Base-by-base conservation (phyloP, 2,888 invertebrate genomes). In the Prosapia bicincta region DNA sequence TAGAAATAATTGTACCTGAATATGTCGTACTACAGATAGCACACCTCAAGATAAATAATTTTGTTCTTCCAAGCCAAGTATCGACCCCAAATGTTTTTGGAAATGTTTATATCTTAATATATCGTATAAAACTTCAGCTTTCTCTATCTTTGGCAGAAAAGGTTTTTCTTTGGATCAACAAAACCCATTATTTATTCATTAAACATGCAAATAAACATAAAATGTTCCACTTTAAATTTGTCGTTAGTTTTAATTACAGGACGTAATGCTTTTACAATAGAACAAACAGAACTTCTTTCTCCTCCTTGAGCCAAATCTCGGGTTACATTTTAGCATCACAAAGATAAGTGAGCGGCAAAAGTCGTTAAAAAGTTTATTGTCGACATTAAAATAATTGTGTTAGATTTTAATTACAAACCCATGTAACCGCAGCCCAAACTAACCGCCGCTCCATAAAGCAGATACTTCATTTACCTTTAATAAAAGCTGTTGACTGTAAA, bases 331-430 rank as follows among this genome's bases (percentile, higher is more conserved):
- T 20, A 54, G 20, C n/a, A 20, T 54, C 3, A 15, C 3, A 20
- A 54, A 5, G 13, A 54, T 54, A 54, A 54, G 54, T 54, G 54
- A 54, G 54, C 20, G 20, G 54, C 54, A 54, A 9, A 54, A 20
- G 20, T 54, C 54, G 54, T 54, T 20, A 54, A 54, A 54, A 1
- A 54, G 5, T 54, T 54, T 54, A 54, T 54, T 20, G 54, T 54
- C 20, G 54, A 54, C 69, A n/a, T 74, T 69, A 69, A 74, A 74
- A 74, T 69, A 74, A 74, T 69, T 66, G 69, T 65, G 65, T 69
- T 26, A 28, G 26, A 13, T 54, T 69, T 74, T 74, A 74, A 74
- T 74, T 74, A 74, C 69, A 28, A 66, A 74, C 30, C 24, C 69
- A 25, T 65, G 74, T 69, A 43, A 54, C 13, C 54, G 54, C 20